These are phyloP conservation scores for Anthophora plumipes DNA, from an alignment of 2,888 invertebrate genomes.

Conservation along the genomic window DNA sequence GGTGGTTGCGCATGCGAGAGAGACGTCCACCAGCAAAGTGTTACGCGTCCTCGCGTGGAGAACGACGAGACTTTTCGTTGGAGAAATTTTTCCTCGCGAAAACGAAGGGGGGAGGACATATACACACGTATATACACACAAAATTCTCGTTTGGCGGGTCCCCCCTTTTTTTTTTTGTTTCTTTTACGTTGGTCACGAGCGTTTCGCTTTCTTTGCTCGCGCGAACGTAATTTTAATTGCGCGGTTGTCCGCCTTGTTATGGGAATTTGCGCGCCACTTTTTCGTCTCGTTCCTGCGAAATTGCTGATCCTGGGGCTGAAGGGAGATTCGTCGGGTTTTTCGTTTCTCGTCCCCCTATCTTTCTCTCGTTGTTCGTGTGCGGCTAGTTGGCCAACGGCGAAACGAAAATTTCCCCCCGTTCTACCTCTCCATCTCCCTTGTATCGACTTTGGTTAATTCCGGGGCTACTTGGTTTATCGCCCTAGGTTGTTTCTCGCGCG, in stretches of 20 bases:
- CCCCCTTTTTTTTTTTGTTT: background rate
- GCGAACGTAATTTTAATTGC: conserved; percentile 64
- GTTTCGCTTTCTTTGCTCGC: conserved; percentile 36
- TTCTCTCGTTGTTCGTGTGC: background rate
- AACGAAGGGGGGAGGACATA: background rate
- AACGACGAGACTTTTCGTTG: conserved; percentile 14
- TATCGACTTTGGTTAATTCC: background rate
- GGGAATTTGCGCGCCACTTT: conserved; percentile 54
- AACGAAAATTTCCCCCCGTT: conserved; percentile 42
- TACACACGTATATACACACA: background rate
- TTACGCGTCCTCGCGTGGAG: conserved; percentile 4
- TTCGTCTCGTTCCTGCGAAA: conserved; percentile 47
- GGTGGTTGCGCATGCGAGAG: conserved; percentile 16
- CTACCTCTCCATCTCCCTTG: background rate
- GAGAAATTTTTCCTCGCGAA: conserved; percentile 42
- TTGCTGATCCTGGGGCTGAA: conserved; percentile 9
- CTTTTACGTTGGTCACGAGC: conserved; percentile 3
- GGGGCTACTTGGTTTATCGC: conserved; percentile 7
- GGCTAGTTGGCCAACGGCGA: background rate
- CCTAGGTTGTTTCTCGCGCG: conserved; percentile 2
- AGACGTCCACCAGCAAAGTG: background rate
- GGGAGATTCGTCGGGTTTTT: background rate
- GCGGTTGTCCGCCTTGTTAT: conserved; percentile 63
- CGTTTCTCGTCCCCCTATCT: background rate
- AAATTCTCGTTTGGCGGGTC: conserved; percentile 36